Evolutionary conservation across 2,888 invertebrate genomes (phyloP).

Genomic region (Pammene fasciana): DNA sequence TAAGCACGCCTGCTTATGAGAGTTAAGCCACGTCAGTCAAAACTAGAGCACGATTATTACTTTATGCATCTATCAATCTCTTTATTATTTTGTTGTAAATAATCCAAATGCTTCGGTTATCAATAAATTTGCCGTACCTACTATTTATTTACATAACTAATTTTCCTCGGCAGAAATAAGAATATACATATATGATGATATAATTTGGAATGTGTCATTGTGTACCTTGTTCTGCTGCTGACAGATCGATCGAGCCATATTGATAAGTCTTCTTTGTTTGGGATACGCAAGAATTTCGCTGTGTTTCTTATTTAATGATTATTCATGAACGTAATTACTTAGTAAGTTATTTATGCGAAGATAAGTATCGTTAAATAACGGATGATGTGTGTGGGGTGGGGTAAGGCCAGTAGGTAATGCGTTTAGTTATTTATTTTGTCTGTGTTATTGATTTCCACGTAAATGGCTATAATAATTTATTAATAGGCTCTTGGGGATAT

Average conservation of each 20-base stretch:
- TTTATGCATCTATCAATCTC: too few relatives aligned
- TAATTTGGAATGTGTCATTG: neutral
- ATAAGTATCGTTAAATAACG: neutral
- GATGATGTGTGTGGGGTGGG: constrained; percentile 5
- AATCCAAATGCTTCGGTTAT: too few relatives aligned
- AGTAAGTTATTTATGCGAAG: neutral
- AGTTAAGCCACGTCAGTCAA: too few relatives aligned
- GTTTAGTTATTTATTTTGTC: constrained; percentile 20
- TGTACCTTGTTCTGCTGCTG: neutral
- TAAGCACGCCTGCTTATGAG: too few relatives aligned
- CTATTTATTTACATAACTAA: too few relatives aligned
- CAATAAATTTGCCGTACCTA: too few relatives aligned
- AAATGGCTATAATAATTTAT: constrained; percentile 9
- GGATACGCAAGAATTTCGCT: neutral
- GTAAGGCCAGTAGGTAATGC: neutral
- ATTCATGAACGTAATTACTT: constrained; percentile 11
- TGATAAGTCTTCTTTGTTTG: neutral
- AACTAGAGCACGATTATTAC: too few relatives aligned
- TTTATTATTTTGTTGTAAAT: too few relatives aligned
- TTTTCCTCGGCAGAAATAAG: too few relatives aligned
- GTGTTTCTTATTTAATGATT: neutral
- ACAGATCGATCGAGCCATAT: neutral
- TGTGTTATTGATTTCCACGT: constrained; percentile 13
- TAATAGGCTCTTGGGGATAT: neutral
- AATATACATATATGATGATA: too few relatives aligned